phyloP scores from a whole-genome alignment of 2,113 vertebrate species.

The Lonchura striata region DNA sequence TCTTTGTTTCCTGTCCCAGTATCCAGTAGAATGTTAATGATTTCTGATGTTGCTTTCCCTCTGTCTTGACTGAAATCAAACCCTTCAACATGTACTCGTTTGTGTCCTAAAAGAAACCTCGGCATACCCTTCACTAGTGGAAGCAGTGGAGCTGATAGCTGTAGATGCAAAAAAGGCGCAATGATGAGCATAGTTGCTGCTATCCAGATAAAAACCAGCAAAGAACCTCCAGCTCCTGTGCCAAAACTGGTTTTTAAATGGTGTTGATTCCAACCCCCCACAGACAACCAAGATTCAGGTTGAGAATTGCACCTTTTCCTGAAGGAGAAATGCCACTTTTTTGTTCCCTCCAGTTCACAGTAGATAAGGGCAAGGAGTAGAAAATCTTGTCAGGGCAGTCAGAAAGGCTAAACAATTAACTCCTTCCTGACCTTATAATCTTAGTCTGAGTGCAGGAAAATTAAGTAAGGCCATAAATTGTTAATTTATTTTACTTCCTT shows the following conservation, averaged over 20 bases:
- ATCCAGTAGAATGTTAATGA: neutral
- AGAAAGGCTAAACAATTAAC: neutral
- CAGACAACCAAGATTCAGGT: neutral
- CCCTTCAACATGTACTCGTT: neutral
- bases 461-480: neutral
- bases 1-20: neutral
- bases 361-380: neutral
- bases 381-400: neutral
- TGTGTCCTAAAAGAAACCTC: neutral
- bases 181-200: neutral
- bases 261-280: neutral
- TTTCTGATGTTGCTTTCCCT: neutral
- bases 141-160: neutral
- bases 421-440: neutral
- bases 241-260: neutral
- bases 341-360: neutral
- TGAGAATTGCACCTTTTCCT: neutral
- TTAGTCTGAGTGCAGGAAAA: neutral
- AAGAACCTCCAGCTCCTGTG: neutral
- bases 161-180: neutral
- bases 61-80: neutral
- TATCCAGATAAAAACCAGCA: neutral
- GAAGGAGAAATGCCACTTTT: neutral
- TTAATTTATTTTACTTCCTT: neutral
- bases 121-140: neutral